Percentiles rank a stretch among this genome's conserved stretches.
phyloP scores from a whole-genome alignment of 2,797 vertebrate genomes.

The Aphelocoma californica region DNA sequence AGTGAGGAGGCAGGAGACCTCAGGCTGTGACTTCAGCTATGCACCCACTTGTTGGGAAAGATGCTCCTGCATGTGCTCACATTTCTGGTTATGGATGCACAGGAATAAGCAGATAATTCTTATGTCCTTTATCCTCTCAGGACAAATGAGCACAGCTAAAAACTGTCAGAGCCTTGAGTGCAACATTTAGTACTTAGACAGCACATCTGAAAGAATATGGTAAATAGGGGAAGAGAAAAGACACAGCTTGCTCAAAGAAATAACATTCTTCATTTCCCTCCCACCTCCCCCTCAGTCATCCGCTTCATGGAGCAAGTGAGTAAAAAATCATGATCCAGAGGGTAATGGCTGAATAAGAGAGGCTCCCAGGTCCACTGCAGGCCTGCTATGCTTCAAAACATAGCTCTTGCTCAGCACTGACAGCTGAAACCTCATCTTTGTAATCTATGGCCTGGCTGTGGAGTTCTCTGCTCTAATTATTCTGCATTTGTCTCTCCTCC shows the following conservation, averaged over 20 bases:
- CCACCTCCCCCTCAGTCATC: not conserved
- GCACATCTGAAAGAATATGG: not conserved
- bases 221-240: not conserved
- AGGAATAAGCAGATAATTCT: not conserved
- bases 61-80: not conserved
- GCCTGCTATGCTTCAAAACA: not conserved
- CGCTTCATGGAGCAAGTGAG: not conserved
- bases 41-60: not conserved
- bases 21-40: not conserved
- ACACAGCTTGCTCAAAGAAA: not conserved
- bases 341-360: not conserved
- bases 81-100: not conserved
- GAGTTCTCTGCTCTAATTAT: constrained; percentile 28
- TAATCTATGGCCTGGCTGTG: not conserved
- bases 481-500: not conserved
- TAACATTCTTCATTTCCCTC: not conserved
- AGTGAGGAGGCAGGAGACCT: not conserved
- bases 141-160: not conserved
- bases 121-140: not conserved
- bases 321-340: not conserved
- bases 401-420: not conserved
- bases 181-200: not conserved
- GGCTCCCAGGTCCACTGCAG: not conserved
- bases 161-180: not conserved
- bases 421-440: not conserved